Base-by-base conservation (phyloP, 2,797 vertebrate genomes). In the Tokudaia muenninki region DNA sequence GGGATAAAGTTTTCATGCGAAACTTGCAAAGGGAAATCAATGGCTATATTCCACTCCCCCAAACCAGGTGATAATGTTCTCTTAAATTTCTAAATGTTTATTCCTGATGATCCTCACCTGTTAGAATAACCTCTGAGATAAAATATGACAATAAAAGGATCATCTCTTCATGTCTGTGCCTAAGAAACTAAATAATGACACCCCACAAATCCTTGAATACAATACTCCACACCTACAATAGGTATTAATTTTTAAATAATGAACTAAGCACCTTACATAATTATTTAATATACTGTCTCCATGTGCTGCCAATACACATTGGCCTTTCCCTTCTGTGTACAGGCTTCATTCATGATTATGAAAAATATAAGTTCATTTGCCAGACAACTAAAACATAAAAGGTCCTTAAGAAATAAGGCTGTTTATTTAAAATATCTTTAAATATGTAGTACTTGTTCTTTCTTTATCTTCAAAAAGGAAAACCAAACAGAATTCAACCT, bases 301-400 rank as follows among this genome's bases (percentile, higher is more conserved):
- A 93, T 63, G 87, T 94, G n/a, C 31, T 94, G 22, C 14, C 70
- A 77, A 14, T 37, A 75, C 9, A 24, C 65, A 95, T 87, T 94
- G 86, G 44, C 37, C 50, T 91, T 96, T 87, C 87, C 22, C n/a
- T 78, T 92, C 77, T 84, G 37, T 92, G 50, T 90, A 90, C 8
- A 90, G 26, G 31, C 57, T 14, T 91, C 70, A 78, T n/a, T 91
- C 63, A 44, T 79, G 72, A 88, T n/a, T 70, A 81, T 65, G 55
- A 34, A 91, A 88, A 91, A 41, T 47, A 2, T 78, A 91, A 89
- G 26, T 89, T 96, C 74, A 92, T 72, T 88, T 94, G 92, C 59
- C 59, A 86, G 44, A 63, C 34, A 87, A 94, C 37, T 7, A n/a
- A 87, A 88, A 79, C 2, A 47, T 55, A 84, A 61, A 31, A 47